A percentile compares a stretch with the other conserved stretches of the same genome.
These are phyloP conservation scores for Calliopum simillimum DNA, from an alignment of 2,888 invertebrate genomes.

Conservation along the genomic window DNA sequence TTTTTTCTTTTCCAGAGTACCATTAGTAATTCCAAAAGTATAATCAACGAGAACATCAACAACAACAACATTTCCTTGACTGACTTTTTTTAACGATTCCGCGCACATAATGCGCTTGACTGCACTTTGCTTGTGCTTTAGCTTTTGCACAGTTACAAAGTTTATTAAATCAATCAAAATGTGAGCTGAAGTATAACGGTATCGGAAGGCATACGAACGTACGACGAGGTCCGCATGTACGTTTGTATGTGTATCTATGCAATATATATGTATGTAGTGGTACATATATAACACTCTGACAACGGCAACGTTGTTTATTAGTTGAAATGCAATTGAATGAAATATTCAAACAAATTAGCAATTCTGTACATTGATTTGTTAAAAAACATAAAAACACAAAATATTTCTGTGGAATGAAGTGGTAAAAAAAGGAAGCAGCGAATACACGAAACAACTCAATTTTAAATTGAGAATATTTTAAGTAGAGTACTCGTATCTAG, in stretches of 20 bases:
- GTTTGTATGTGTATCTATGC: no score
- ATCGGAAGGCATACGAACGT: neutral
- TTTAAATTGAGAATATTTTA: no score
- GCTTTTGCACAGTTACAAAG: neutral
- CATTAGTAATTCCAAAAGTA: no score
- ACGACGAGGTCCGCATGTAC: neutral
- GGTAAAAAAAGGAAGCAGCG: no score
- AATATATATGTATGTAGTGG: no score
- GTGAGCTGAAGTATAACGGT: neutral
- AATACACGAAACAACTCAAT: no score
- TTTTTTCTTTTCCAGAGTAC: no score
- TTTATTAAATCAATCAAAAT: constrained; percentile 23
- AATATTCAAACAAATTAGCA: constrained; percentile 14
- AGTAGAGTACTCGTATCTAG: no score
- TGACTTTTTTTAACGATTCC: neutral
- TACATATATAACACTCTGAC: neutral
- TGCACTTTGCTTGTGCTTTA: neutral
- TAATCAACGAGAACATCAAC: no score
- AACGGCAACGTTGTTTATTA: neutral
- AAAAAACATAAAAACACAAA: no score
- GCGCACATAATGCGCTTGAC: constrained; percentile 1
- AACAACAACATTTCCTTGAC: no score
- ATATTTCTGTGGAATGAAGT: no score
- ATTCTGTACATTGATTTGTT: neutral
- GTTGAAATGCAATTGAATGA: constrained; percentile 7